These are phyloP conservation scores for Misgurnus anguillicaudatus DNA, from an alignment of 2,113 vertebrate genomes.

Conservation along the genomic window DNA sequence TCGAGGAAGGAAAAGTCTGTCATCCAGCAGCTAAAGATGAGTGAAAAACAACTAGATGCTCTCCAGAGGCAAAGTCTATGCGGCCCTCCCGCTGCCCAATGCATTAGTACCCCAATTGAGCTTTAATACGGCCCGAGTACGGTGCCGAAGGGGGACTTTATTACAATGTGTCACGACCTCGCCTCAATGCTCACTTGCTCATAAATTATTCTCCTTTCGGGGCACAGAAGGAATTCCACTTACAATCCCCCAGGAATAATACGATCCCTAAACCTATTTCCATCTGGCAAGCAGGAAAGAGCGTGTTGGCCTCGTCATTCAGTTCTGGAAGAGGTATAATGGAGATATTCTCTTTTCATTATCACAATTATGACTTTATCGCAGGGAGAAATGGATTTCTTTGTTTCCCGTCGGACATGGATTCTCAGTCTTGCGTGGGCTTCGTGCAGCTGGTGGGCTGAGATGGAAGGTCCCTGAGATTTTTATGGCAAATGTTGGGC, in stretches of 20 bases:
- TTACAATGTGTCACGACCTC: constrained; percentile 26
- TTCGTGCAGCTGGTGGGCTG: background rate
- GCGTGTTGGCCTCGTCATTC: background rate
- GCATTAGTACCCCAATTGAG: constrained; percentile 47
- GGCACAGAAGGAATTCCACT: constrained; percentile 16
- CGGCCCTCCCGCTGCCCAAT: background rate
- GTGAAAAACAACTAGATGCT: background rate
- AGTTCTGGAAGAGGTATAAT: constrained; percentile 26
- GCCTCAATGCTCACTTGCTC: constrained; percentile 29
- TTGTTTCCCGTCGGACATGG: background rate
- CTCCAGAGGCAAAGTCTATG: background rate
- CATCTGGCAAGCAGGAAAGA: constrained; percentile 30
- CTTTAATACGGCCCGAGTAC: constrained; percentile 36
- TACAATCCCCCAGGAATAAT: constrained; percentile 42
- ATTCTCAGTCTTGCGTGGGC: background rate
- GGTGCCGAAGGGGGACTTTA: constrained; percentile 35
- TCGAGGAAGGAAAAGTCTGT: constrained; percentile 6
- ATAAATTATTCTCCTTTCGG: constrained; percentile 41
- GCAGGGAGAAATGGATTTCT: constrained; percentile 12
- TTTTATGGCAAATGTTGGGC: background rate
- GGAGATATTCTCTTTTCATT: constrained; percentile 42
- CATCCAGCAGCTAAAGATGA: constrained; percentile 3
- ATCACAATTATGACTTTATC: constrained; percentile 37
- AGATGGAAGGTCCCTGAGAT: constrained; percentile 10
- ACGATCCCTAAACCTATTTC: constrained; percentile 34